phyloP scores from a whole-genome alignment of 2,797 vertebrate genomes.

The Anguilla marmorata region DNA sequence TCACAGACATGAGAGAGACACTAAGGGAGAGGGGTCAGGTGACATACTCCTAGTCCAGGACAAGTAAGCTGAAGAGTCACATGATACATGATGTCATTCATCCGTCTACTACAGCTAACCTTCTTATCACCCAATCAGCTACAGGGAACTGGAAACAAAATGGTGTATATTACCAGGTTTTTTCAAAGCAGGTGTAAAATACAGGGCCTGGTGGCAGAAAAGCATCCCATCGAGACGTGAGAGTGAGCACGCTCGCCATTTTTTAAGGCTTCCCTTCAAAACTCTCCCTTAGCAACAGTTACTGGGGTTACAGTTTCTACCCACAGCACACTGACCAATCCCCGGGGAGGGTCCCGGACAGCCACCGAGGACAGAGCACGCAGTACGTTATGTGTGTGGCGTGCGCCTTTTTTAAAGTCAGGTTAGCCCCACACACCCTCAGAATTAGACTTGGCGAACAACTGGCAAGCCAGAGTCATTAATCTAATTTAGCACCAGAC shows the following conservation, averaged over 20 bases:
- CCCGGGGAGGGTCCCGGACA: not conserved
- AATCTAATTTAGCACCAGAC: not conserved
- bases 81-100: not conserved
- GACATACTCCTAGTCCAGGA: not conserved
- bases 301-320: not conserved
- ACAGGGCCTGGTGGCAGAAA: not conserved
- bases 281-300: not conserved
- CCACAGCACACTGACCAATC: not conserved
- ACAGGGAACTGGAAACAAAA: conserved; percentile 48
- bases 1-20: conserved; percentile 40
- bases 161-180: conserved; percentile 24
- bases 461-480: not conserved
- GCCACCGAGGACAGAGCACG: not conserved
- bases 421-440: not conserved
- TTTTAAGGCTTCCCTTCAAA: not conserved
- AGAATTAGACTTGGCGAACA: not conserved
- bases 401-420: not conserved
- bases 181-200: not conserved
- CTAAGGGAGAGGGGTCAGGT: conserved; percentile 21
- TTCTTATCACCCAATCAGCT: conserved; percentile 24
- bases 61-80: not conserved
- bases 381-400: not conserved
- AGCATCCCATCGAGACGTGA: not conserved
- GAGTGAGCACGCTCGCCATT: not conserved
- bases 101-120: not conserved